These are phyloP conservation scores for Eriosoma lanigerum DNA, from an alignment of 1,140 invertebrate species.

Conservation along the genomic window DNA sequence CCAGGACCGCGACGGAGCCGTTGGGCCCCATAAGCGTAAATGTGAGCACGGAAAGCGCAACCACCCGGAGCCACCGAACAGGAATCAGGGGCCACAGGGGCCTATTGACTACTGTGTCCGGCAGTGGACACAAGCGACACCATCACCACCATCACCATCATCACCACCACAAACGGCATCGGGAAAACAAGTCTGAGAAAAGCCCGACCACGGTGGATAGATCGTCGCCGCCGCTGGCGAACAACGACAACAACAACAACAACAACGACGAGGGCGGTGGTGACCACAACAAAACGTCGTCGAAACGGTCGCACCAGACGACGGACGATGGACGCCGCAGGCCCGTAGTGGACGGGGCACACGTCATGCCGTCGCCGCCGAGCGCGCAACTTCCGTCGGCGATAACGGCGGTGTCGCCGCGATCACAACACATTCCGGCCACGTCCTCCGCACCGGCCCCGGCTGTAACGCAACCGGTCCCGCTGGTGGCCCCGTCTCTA, in stretches of 20 bases:
- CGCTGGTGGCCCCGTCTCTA: slow-evolving; percentile 58
- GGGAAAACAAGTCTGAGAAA: slow-evolving; percentile 9
- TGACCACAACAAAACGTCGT: not conserved
- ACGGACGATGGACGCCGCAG: not conserved
- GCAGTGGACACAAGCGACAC: not conserved
- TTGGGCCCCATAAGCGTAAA: slow-evolving; percentile 54
- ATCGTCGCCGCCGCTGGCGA: not conserved
- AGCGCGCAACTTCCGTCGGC: not conserved
- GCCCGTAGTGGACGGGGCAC: not conserved
- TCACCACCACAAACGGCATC: slow-evolving; percentile 32
- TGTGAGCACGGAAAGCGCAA: slow-evolving; percentile 41
- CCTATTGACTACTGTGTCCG: slow-evolving; percentile 52
- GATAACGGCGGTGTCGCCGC: not conserved
- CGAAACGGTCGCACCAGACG: not conserved
- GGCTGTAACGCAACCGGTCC: slow-evolving; percentile 50
- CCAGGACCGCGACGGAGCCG: slow-evolving; percentile 44
- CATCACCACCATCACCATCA: slow-evolving; percentile 1
- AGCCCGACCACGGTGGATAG: not conserved
- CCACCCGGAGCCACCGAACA: slow-evolving; percentile 27
- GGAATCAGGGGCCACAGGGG: slow-evolving; percentile 44
- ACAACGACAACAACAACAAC: not conserved
- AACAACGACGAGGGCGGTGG: not conserved
- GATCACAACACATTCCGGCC: not conserved
- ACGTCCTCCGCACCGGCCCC: not conserved
- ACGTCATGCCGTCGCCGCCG: not conserved